These are phyloP conservation scores for Sitophilus oryzae DNA, from an alignment of 1,140 invertebrate genomes.

Conservation along the genomic window DNA sequence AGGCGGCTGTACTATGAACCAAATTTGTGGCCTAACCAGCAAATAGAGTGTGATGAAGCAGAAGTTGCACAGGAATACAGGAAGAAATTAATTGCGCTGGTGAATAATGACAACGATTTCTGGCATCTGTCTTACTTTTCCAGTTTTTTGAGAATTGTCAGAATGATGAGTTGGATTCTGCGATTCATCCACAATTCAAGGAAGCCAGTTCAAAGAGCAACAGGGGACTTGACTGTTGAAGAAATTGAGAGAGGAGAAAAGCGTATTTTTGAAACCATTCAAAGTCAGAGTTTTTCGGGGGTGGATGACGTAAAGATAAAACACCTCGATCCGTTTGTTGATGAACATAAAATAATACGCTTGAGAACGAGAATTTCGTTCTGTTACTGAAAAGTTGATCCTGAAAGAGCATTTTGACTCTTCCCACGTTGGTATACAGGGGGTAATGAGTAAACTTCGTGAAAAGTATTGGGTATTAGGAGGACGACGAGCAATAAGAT, in stretches of 20 bases:
- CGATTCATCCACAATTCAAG: conserved; percentile 33
- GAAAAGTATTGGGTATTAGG: conserved; percentile 8
- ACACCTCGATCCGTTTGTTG: conserved; percentile 20
- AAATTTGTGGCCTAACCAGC: conserved; percentile 26
- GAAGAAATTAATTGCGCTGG: conserved; percentile 3
- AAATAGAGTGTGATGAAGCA: conserved; percentile 6
- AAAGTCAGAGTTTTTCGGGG: conserved; percentile 10
- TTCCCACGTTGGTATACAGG: conserved; percentile 28
- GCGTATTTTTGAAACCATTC: conserved; percentile 24
- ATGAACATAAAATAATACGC: conserved; percentile 29
- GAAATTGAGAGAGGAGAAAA: conserved; percentile 29
- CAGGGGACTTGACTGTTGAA: conserved; percentile 16
- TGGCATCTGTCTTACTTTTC: conserved; percentile 21
- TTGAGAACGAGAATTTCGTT: conserved; percentile 30
- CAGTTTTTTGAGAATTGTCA: conserved; percentile 27
- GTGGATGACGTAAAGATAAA: conserved; percentile 13
- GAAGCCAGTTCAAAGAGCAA: conserved; percentile 11
- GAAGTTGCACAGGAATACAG: conserved; percentile 4
- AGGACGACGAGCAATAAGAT: background rate
- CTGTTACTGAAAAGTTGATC: conserved; percentile 18
- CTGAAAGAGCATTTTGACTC: conserved; percentile 27
- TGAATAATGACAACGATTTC: conserved; percentile 2
- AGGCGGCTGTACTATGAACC: conserved; percentile 29
- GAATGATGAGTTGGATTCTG: conserved; percentile 29
- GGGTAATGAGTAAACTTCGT: conserved; percentile 9